A percentile compares a stretch with the other conserved stretches of the same genome.
These are phyloP conservation scores for Imbricaverruca yamaguchii DNA, from an alignment of 2,888 invertebrate genomes.

Conservation along the genomic window DNA sequence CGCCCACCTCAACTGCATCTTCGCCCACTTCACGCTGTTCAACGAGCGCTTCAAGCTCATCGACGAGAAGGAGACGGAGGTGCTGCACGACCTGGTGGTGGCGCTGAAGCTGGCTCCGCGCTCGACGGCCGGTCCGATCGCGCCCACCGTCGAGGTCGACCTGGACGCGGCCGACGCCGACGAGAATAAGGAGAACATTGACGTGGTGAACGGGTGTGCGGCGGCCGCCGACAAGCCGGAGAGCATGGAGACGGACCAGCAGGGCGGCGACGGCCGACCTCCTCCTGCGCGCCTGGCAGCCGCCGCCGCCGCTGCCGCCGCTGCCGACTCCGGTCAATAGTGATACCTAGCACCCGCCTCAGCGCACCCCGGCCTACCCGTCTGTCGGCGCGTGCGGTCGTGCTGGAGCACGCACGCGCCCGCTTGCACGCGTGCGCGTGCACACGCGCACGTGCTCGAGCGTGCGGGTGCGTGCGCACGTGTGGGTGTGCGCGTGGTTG, in stretches of 20 bases:
- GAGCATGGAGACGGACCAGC: slow-evolving; percentile 12
- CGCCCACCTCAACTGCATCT: slow-evolving; percentile 93
- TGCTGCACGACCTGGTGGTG: slow-evolving; percentile 81
- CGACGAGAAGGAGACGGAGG: slow-evolving; percentile 92
- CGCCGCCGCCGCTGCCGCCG: not conserved
- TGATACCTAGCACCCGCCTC: not conserved
- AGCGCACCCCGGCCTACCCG: too few species aligned
- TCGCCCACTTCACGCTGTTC: slow-evolving; percentile 86
- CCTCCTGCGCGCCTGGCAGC: not conserved
- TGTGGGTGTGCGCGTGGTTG: too few species aligned
- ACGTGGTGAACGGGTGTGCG: not conserved
- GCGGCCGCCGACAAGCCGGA: not conserved
- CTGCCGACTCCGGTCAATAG: not conserved
- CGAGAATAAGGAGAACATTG: slow-evolving; percentile 29
- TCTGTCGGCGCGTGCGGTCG: not conserved
- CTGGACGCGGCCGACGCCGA: slow-evolving; percentile 25
- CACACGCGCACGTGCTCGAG: not conserved
- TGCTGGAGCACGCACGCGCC: not conserved
- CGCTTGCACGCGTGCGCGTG: not conserved
- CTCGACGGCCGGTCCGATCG: not conserved
- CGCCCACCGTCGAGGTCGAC: slow-evolving; percentile 25
- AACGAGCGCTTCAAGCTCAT: slow-evolving; percentile 81
- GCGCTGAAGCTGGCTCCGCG: slow-evolving; percentile 51
- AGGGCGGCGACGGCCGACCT: not conserved
- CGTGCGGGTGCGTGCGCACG: too few species aligned